phyloP scores from a whole-genome alignment of 2,797 vertebrate genomes.

The Orestias chungarensis region DNA sequence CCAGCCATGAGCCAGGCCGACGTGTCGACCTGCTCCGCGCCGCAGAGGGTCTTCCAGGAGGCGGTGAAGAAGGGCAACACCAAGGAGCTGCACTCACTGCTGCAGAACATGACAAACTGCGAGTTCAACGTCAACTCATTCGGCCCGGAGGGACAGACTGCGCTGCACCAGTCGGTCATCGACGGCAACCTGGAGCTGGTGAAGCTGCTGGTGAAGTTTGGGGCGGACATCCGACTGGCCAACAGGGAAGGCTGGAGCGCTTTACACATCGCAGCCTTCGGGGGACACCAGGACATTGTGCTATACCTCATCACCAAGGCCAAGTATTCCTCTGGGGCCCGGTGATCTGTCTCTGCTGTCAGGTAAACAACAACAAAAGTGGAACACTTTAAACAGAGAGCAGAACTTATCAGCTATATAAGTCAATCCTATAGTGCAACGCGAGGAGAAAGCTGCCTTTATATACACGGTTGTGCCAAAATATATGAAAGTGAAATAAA shows the following conservation, averaged over 20 bases:
- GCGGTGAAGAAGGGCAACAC: slow-evolving; percentile 96
- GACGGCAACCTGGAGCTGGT: slow-evolving; percentile 98
- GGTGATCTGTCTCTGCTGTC: slow-evolving; percentile 84
- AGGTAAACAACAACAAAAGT: slow-evolving; percentile 75
- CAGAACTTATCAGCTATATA: slow-evolving; percentile 19
- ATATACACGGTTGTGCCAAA: slow-evolving; percentile 77
- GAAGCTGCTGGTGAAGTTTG: slow-evolving; percentile 97
- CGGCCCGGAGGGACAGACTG: slow-evolving; percentile 97
- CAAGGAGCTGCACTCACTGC: slow-evolving; percentile 93
- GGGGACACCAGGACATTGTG: slow-evolving; percentile 98
- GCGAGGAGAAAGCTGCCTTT: slow-evolving; percentile 59
- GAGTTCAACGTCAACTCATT: slow-evolving; percentile 99
- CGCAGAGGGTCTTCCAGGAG: slow-evolving; percentile 95
- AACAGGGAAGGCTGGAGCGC: slow-evolving; percentile 99
- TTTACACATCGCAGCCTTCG: slow-evolving; percentile 97
- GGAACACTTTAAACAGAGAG: slow-evolving; percentile 6
- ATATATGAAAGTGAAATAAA: slow-evolving; percentile 48
- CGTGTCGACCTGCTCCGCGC: slow-evolving; percentile 89
- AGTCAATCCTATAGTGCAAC: slow-evolving; percentile 52
- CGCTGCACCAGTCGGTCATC: slow-evolving; percentile 96
- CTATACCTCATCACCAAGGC: slow-evolving; percentile 99
- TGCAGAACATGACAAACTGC: slow-evolving; percentile 97
- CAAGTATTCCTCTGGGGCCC: slow-evolving; percentile 92
- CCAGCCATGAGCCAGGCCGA: slow-evolving; percentile 94
- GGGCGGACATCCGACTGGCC: slow-evolving; percentile 94